A percentile compares a stretch with the other conserved stretches of the same genome.
Evolutionary conservation across 2,113 vertebrate species (phyloP).

Genomic region (Corythoichthys intestinalis): DNA sequence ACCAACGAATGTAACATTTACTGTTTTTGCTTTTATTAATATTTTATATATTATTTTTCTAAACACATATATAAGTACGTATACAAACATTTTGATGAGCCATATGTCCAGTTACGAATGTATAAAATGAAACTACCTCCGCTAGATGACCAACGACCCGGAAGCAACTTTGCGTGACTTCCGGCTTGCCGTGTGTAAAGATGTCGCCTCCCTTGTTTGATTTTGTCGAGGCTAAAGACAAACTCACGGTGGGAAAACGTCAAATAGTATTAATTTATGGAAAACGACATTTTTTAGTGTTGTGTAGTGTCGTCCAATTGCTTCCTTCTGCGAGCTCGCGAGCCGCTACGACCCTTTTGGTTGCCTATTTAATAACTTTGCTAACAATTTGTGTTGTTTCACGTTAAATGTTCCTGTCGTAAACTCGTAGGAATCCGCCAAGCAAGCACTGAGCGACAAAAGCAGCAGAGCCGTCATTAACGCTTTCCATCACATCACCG

Average conservation of each 20-base stretch:
- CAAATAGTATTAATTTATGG: no score
- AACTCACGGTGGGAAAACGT: conserved; percentile 63
- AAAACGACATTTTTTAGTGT: neutral
- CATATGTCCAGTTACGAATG: no score
- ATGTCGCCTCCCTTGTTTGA: conserved; percentile 73
- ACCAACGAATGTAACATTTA: no score
- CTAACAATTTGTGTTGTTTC: neutral
- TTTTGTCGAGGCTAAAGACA: conserved; percentile 72
- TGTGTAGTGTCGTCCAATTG: neutral
- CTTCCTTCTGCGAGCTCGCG: neutral
- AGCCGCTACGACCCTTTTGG: neutral
- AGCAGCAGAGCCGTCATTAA: conserved; percentile 80
- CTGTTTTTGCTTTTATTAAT: no score
- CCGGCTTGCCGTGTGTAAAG: conserved; percentile 32
- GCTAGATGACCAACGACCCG: conserved; percentile 13
- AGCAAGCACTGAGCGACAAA: conserved; percentile 77
- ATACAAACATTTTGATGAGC: no score
- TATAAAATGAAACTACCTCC: neutral
- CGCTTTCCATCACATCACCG: conserved; percentile 84
- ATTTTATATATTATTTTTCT: no score
- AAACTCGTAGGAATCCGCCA: conserved; percentile 77
- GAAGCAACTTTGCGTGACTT: conserved; percentile 22
- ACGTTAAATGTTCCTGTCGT: conserved; percentile 3
- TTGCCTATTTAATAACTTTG: neutral
- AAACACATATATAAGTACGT: no score